Conservation (phyloP, 2,888 invertebrate genomes). For the Amphiduros pacificus region DNA sequence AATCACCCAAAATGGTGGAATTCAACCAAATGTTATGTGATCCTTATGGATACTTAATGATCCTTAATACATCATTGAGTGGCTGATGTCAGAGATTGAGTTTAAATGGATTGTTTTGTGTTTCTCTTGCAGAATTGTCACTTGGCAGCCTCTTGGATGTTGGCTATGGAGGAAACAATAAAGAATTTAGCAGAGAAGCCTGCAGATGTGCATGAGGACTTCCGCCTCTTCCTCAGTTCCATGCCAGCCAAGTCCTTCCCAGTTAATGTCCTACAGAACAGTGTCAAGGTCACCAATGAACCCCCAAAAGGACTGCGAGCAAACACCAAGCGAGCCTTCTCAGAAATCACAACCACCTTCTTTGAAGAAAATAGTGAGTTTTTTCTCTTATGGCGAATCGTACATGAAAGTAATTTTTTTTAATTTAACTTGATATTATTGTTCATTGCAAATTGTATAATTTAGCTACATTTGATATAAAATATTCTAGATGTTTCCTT, state of each 20-base stretch:
- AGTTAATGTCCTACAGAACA: conserved; percentile 60
- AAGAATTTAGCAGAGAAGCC: conserved; percentile 56
- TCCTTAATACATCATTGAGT: no score
- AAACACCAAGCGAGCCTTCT: conserved; percentile 82
- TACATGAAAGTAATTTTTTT: background rate
- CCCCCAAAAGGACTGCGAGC: conserved; percentile 63
- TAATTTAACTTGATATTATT: background rate
- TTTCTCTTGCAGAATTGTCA: conserved; percentile 57
- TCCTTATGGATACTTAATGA: no score
- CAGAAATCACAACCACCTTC: conserved; percentile 78
- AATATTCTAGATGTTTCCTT: no score
- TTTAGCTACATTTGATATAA: background rate
- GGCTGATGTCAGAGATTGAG: no score
- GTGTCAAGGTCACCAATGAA: conserved; percentile 62
- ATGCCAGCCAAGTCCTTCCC: conserved; percentile 60
- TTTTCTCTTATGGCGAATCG: background rate
- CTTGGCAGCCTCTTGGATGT: conserved; percentile 61
- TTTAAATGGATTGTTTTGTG: no score
- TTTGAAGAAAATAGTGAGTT: conserved; percentile 76
- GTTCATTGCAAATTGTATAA: background rate
- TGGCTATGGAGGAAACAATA: conserved; percentile 57
- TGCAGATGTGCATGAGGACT: conserved; percentile 55
- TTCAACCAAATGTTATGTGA: no score
- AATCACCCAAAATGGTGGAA: no score
- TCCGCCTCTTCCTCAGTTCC: conserved; percentile 59